Base-by-base conservation (phyloP, 2,797 vertebrate species). In the Momotus momota region DNA sequence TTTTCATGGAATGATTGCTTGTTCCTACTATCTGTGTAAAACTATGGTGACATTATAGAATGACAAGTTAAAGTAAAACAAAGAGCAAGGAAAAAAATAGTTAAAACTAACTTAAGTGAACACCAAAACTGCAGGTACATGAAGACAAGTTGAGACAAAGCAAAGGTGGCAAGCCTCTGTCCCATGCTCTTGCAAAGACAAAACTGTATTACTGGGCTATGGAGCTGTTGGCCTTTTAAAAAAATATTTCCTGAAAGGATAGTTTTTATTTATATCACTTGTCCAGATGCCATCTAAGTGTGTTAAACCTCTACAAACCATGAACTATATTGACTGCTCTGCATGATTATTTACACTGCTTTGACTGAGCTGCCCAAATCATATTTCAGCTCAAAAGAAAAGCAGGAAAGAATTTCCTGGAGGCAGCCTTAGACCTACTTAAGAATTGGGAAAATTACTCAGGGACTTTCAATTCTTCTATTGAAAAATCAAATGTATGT, bases 371-470 rank as follows among this genome's bases (percentile, higher is more conserved):
- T n/a, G 38, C 26, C 27, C 29, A 80, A 77, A 79, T 90, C 29
- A 55, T 58, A 14, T 77, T 84, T 86, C 40, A 58, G 6, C 35
- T 93, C 33, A 45, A 52, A 72, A 86, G 43, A 70, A 77, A 84
- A 91, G 27, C 77, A 45, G 29, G 23, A 61, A 77, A 79, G 16
- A 52, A 80, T 93, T 84, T 91, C 60, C 93, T 77, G 27, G 21
- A 86, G 93, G 83, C 88, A 80, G 27, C 57, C 33, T 88, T 81
- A 88, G 82, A 95, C 88, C 90, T 93, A 92, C 41, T 93, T 96
- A 88, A 88, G 45, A 77, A 80, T 12, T 1, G 0, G 2, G 3
- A 9, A 69, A 62, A 75, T 75, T 72, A 64, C 71, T 88, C 58
- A 43, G 7, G 51, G 25, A 3, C 12, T 90, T 88, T 93, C 49